Evolutionary conservation across 2,797 vertebrate species (phyloP), one percentile per base, ranked within the genome.

Genomic region (Coccyzus lansbergi): DNA sequence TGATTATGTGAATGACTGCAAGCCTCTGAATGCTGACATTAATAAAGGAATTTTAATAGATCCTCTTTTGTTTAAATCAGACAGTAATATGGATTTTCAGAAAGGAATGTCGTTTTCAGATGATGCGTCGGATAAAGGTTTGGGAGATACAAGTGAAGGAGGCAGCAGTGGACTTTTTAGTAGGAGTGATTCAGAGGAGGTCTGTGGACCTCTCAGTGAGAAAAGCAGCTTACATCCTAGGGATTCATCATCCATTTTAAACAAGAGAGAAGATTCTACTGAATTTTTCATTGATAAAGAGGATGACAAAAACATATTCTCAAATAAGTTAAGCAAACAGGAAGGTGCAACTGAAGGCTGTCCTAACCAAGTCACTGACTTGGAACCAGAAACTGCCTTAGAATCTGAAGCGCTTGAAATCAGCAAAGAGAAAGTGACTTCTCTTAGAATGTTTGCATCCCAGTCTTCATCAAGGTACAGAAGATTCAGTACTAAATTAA

Each of bases 11-110:
- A 94, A 92, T 72, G 97, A 97, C 51, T 96, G 81, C 89, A 97
- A 96, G 70, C 87, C 97, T 81, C 51, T 95, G 95, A 97, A 96
- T 95, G 92, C 95, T 90, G 98, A 98, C 69, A 92, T 94, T 88
- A 97, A 90, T 95, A 97, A 97, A 63, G 79, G 92, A 5, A 92
- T 97, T 96, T 86, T 97, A 38, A 97, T 98, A 46, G 98, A 99
- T 94, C 98, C 98, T 94, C 96, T 99, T 89, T 93, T 99, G 80
- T 99, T 98, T 82, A 98, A 98, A 51, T 97, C 97, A 6, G 97
- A 93, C 40, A 97, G 97, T 28, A 98, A 98, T 55, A 97, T 2
- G 1, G 95, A 98, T 93, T 91, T 97, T 38, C 98, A 97, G 49
- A 98, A 98, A 62, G 98, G 97, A 9, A 95, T 76, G 31, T 98